phyloP scores from a whole-genome alignment of 1,140 invertebrate genomes.

The Nixonia krombeini region DNA sequence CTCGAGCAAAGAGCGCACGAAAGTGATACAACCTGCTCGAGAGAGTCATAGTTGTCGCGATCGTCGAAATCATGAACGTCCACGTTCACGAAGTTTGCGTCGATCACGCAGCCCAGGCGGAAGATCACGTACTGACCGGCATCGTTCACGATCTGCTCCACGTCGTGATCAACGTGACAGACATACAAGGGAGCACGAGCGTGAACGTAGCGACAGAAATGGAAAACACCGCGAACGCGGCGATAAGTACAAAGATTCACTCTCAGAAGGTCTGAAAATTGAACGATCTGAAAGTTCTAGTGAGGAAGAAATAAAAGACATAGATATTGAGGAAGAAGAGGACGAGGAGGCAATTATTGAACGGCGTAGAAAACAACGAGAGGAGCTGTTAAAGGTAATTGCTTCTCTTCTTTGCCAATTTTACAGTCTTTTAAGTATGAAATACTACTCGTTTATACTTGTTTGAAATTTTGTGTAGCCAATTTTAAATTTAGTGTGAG shows the following conservation, averaged over 20 bases:
- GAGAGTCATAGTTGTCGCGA: conserved; percentile 48
- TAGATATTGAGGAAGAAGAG: conserved; percentile 90
- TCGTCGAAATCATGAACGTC: conserved; percentile 40
- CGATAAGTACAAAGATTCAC: conserved; percentile 84
- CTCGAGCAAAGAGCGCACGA: conserved; percentile 41
- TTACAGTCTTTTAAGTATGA: neutral
- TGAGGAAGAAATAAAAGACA: conserved; percentile 81
- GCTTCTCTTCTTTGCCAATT: neutral
- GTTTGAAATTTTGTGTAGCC: too few species aligned
- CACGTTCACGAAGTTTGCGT: conserved; percentile 12
- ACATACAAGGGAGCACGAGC: conserved; percentile 48
- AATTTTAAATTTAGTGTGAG: too few species aligned
- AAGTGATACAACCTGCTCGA: too few species aligned
- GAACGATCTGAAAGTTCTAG: conserved; percentile 75
- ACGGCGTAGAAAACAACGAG: conserved; percentile 87
- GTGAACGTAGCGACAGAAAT: conserved; percentile 67
- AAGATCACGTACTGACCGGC: neutral
- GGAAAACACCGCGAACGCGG: conserved; percentile 69
- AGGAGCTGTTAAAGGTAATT: conserved; percentile 86
- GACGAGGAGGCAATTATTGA: conserved; percentile 96
- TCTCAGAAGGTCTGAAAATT: conserved; percentile 85
- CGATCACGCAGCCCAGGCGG: conserved; percentile 26
- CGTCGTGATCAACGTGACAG: conserved; percentile 51
- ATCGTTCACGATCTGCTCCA: conserved; percentile 18
- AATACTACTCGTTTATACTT: neutral